Evolutionary conservation across 2,888 invertebrate genomes (phyloP).

Genomic region (Diploptera punctata): DNA sequence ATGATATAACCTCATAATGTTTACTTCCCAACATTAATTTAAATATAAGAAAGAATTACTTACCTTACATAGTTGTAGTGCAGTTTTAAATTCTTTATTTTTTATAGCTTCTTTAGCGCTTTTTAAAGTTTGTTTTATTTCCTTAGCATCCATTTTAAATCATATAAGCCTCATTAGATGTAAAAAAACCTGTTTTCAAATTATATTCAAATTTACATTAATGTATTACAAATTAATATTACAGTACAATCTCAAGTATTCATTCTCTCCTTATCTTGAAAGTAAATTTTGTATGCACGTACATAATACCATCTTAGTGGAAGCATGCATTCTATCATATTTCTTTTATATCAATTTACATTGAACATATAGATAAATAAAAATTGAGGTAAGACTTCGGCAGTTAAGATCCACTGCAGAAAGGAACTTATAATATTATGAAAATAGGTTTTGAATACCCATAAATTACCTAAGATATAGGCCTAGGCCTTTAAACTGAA

Average conservation of each 20-base stretch:
- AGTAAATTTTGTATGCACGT: not conserved
- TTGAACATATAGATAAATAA: too few species aligned
- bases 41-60: too few species aligned
- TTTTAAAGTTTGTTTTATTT: conserved; percentile 76
- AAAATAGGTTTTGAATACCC: too few species aligned
- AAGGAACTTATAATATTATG: too few species aligned
- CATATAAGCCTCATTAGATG: not conserved
- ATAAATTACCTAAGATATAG: too few species aligned
- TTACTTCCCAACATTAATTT: too few species aligned
- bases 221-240: not conserved
- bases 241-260: not conserved
- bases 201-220: not conserved
- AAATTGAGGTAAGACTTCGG: too few species aligned
- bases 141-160: conserved; percentile 59
- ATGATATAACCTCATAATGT: too few species aligned
- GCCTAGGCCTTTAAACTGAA: too few species aligned
- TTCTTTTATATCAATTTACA: too few species aligned
- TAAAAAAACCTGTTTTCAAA: not conserved
- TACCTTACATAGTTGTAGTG: conserved; percentile 81
- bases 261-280: not conserved
- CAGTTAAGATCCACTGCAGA: too few species aligned
- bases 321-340: not conserved
- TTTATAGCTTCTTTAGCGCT: conserved; percentile 83
- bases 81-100: conserved; percentile 73
- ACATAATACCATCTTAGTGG: not conserved